phyloP scores from a whole-genome alignment of 1,140 invertebrate species.

The Nebria ingens region DNA sequence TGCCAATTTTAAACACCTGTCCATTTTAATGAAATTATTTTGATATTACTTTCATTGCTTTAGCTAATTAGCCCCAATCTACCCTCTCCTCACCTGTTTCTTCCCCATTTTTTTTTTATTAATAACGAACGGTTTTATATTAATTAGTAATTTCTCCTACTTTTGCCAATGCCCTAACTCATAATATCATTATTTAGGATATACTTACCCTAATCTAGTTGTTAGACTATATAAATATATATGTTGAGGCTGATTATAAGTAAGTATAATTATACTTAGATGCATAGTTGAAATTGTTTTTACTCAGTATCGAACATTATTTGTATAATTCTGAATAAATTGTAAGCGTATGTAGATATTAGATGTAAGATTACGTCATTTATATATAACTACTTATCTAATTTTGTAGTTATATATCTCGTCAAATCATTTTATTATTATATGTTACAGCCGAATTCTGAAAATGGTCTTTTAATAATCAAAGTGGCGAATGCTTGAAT shows the following conservation, averaged over 20 bases:
- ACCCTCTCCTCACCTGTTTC: constrained; percentile 12
- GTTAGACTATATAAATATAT: constrained; percentile 11
- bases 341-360: not conserved
- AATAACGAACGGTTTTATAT: too few relatives aligned
- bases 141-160: too few relatives aligned
- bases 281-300: constrained; percentile 16
- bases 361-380: not conserved
- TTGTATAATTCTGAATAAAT: not conserved
- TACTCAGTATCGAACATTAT: constrained; percentile 12
- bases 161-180: not conserved
- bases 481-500: too few relatives aligned
- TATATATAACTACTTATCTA: not conserved
- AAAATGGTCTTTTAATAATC: too few relatives aligned
- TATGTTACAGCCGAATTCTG: too few relatives aligned
- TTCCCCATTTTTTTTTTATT: too few relatives aligned
- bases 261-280: constrained; percentile 17
- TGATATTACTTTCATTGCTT: not conserved
- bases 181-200: constrained; percentile 7
- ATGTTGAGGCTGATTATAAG: constrained; percentile 23
- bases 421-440: not conserved
- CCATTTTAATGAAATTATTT: not conserved
- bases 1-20: constrained; percentile 2
- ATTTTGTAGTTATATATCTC: not conserved
- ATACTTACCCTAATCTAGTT: not conserved
- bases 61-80: not conserved